phyloP scores from a whole-genome alignment of 1,140 invertebrate species.

The Drosophila subpulchrella region DNA sequence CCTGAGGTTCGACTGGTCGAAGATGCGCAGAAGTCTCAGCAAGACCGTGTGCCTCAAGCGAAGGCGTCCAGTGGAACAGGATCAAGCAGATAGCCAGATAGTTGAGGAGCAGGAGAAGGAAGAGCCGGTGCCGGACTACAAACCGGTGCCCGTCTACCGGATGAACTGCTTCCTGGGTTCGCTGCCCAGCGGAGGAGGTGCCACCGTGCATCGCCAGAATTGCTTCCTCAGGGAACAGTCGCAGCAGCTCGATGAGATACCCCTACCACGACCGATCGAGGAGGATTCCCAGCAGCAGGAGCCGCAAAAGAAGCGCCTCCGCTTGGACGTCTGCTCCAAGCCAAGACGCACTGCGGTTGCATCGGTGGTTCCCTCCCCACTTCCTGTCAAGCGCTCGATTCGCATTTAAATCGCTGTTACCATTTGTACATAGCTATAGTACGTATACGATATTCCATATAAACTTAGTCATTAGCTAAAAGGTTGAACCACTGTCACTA shows the following conservation, averaged over 20 bases:
- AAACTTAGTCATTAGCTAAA: slow-evolving; percentile 13
- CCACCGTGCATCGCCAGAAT: slow-evolving; percentile 45
- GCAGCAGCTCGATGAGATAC: slow-evolving; percentile 10
- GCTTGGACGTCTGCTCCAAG: slow-evolving; percentile 22
- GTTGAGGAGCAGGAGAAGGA: slow-evolving; percentile 1
- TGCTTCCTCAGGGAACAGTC: slow-evolving; percentile 23
- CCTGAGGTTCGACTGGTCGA: slow-evolving; percentile 63
- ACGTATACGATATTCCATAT: slow-evolving; percentile 1
- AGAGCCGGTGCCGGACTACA: slow-evolving; percentile 37
- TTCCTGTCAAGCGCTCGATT: slow-evolving; percentile 38
- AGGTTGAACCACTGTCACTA: slow-evolving; percentile 44
- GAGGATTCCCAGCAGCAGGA: slow-evolving; percentile 3
- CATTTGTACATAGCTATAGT: slow-evolving; percentile 23
- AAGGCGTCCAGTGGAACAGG: slow-evolving; percentile 17
- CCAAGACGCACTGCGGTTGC: slow-evolving; percentile 10
- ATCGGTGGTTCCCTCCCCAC: neutral
- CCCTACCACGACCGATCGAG: neutral
- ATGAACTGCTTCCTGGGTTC: slow-evolving; percentile 76
- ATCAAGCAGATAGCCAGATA: neutral
- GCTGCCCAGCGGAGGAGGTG: slow-evolving; percentile 34
- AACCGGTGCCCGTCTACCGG: slow-evolving; percentile 65
- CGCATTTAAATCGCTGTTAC: slow-evolving; percentile 42
- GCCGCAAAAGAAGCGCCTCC: slow-evolving; percentile 41
- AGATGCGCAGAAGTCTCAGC: slow-evolving; percentile 37
- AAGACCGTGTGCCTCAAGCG: slow-evolving; percentile 19